Evolutionary conservation across 2,797 vertebrate genomes (phyloP).

Genomic region (Gymnocypris eckloni): DNA sequence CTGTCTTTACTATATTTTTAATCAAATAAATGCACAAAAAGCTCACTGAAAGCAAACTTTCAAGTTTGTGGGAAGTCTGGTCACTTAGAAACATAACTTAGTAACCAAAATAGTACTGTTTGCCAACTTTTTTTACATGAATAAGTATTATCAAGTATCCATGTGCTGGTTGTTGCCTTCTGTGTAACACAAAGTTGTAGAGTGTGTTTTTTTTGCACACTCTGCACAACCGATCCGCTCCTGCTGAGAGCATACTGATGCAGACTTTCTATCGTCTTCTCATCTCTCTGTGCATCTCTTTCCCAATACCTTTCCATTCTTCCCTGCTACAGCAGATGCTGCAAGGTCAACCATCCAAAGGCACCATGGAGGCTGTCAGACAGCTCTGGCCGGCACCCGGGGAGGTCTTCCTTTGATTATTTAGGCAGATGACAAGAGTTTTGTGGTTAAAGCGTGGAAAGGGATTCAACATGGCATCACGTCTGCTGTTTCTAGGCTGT

Average conservation of each 20-base stretch:
- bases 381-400: slow-evolving; percentile 13
- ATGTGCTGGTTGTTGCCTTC: background rate
- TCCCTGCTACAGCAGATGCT: slow-evolving; percentile 29
- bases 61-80: background rate
- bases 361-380: slow-evolving; percentile 23
- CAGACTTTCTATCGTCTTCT: slow-evolving; percentile 10
- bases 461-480: slow-evolving; percentile 31
- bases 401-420: slow-evolving; percentile 48
- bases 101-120: background rate
- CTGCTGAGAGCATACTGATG: slow-evolving; percentile 23
- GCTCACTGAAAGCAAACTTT: background rate
- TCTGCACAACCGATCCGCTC: background rate
- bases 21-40: background rate
- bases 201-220: background rate
- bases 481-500: slow-evolving; percentile 19
- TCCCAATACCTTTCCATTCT: background rate
- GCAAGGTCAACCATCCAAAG: slow-evolving; percentile 49
- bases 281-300: background rate
- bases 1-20: too few relatives aligned
- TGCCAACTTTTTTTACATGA: background rate
- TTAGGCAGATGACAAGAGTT: slow-evolving; percentile 30
- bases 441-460: slow-evolving; percentile 32
- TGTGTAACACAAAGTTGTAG: background rate
- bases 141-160: background rate
- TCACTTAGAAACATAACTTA: background rate